These are phyloP conservation scores for Lordiphosa andalusiaca DNA, from an alignment of 2,888 invertebrate species.

Conservation along the genomic window DNA sequence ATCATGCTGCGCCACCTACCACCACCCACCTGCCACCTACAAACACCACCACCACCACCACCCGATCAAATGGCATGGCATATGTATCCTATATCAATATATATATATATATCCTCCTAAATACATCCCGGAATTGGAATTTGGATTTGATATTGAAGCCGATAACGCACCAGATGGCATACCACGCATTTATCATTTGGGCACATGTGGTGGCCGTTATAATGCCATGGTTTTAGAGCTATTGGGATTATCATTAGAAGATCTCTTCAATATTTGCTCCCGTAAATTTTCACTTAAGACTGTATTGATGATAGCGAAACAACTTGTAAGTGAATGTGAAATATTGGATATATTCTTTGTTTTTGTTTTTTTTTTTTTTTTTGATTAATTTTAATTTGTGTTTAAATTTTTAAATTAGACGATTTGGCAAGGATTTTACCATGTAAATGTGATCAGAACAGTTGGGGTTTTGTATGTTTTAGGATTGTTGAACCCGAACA, in stretches of 20 bases:
- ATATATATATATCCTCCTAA: slow-evolving; percentile 3
- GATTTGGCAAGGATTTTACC: slow-evolving; percentile 1
- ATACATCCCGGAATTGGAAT: slow-evolving; percentile 23
- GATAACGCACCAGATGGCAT: slow-evolving; percentile 90
- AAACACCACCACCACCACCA: slow-evolving; percentile 16
- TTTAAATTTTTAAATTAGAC: slow-evolving; percentile 2
- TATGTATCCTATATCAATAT: slow-evolving; percentile 32
- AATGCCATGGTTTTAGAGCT: slow-evolving; percentile 99
- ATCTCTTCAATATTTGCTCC: slow-evolving; percentile 99
- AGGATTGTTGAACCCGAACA: no score
- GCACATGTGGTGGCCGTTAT: slow-evolving; percentile 98
- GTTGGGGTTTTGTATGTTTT: no score
- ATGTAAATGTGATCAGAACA: no score
- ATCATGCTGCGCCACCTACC: slow-evolving; percentile 7
- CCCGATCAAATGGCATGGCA: slow-evolving; percentile 62
- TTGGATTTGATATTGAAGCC: slow-evolving; percentile 36
- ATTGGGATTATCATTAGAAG: slow-evolving; percentile 98
- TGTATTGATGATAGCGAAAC: slow-evolving; percentile 98
- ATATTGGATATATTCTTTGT: no score
- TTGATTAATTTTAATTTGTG: no score
- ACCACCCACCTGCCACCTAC: slow-evolving; percentile 13
- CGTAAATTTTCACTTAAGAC: slow-evolving; percentile 98
- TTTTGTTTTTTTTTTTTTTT: no score
- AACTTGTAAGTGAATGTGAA: slow-evolving; percentile 88
- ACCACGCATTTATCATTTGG: slow-evolving; percentile 99